These are phyloP conservation scores for Pelobates cultripes DNA, from an alignment of 2,797 vertebrate species.

Conservation along the genomic window DNA sequence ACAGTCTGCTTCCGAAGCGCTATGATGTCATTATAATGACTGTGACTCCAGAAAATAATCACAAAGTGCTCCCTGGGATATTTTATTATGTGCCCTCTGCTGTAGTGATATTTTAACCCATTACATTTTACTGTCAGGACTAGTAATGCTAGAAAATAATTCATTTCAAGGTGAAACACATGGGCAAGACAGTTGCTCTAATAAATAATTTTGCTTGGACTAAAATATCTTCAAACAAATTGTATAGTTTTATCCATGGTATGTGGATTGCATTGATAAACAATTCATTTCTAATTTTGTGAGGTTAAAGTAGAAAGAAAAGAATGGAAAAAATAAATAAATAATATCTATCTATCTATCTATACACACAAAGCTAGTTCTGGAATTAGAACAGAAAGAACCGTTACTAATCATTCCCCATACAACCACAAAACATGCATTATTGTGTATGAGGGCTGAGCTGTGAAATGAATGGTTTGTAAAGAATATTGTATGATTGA, in stretches of 20 bases:
- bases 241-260: background rate
- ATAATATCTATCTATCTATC: too few species aligned
- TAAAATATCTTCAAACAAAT: background rate
- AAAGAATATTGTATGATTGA: too few species aligned
- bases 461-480: too few species aligned
- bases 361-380: too few species aligned
- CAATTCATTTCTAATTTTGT: background rate
- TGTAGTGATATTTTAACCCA: background rate
- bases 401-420: too few species aligned
- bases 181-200: background rate
- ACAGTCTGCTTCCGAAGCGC: background rate
- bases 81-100: background rate
- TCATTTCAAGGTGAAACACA: constrained; percentile 1
- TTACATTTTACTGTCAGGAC: background rate
- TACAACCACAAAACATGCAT: too few species aligned
- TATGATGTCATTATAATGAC: constrained; percentile 8
- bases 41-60: background rate
- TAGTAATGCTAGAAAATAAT: background rate
- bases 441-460: too few species aligned
- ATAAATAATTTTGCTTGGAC: background rate
- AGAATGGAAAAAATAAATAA: too few species aligned
- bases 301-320: background rate
- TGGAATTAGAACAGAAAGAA: too few species aligned
- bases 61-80: background rate
- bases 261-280: background rate